Evolutionary conservation across 2,113 vertebrate genomes (phyloP), one percentile per base, ranked within the genome.

Genomic region (Epinephelus lanceolatus): DNA sequence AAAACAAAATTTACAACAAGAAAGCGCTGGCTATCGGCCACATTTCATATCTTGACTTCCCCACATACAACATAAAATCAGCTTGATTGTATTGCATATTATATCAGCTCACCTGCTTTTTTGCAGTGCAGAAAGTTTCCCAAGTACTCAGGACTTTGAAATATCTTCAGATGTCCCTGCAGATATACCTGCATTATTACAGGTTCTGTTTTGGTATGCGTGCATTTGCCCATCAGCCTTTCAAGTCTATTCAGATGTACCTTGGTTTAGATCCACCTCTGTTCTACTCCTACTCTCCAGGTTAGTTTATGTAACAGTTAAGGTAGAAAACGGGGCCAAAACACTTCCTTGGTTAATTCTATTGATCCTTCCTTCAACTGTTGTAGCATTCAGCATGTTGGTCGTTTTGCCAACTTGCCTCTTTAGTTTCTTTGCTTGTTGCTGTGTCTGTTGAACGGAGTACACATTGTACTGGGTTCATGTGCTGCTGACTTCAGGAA

Each of bases 401-500:
- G 65, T 9, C 7, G 0, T 52, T 60, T 27, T 51, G 33, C 33
- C 33, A 37, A 37, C 33, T 37, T 37, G 18, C 11, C 33, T 33
- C 49, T n/a, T 13, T 2, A 17, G 40, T 25, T 66, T 52, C 21
- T n/a, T 33, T 45, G 49, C 23, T 13, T 71, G 18, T 45, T 51
- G 3, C 17, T 62, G 4, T 6, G 27, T 61, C 14, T 55, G 40
- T 59, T 42, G 18, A 42, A 76, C 10, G 1, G 40, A 65, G 65
- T 40, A 33, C 53, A 67, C 33, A 23, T 68, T 77, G 71, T 80
- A 18, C 65, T 57, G 21, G 3, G 51, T 76, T 80, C 45, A 76
- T 78, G 57, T 67, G 71, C 70, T 0, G 25, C 62, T 61, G 70
- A 87, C 68, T 86, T 78, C 21, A 75, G 57, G 66, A 81, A 73